A percentile compares a stretch with the other conserved stretches of the same genome.
Conservation (phyloP, 2,888 invertebrate genomes). For the Oligia fasciuncula region DNA sequence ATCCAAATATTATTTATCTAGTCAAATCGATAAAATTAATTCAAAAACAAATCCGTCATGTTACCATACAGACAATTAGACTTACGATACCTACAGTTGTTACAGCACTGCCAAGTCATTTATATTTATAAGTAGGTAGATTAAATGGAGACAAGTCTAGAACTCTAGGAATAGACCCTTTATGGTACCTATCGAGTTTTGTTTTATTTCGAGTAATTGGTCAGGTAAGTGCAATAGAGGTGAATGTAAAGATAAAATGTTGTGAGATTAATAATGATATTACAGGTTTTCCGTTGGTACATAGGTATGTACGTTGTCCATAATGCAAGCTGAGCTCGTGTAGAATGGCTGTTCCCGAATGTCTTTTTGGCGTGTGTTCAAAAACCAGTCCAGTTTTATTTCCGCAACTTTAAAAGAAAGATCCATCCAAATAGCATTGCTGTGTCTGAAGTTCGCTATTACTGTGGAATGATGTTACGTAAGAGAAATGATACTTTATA, state of each 20-base stretch:
- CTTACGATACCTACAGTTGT: slow-evolving; percentile 78
- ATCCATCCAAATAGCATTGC: slow-evolving; percentile 67
- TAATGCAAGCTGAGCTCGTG: slow-evolving; percentile 63
- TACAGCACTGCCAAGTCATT: slow-evolving; percentile 87
- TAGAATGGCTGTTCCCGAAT: slow-evolving; percentile 67
- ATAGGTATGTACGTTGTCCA: slow-evolving; percentile 57
- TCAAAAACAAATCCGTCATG: slow-evolving; percentile 59
- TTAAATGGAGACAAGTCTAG: slow-evolving; percentile 72
- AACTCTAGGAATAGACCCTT: slow-evolving; percentile 67
- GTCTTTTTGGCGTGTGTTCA: slow-evolving; percentile 76
- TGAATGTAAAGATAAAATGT: slow-evolving; percentile 35
- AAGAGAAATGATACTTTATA: slow-evolving; percentile 56
- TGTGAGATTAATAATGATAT: slow-evolving; percentile 43
- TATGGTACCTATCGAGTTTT: slow-evolving; percentile 61
- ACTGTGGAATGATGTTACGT: slow-evolving; percentile 56
- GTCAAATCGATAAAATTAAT: slow-evolving; percentile 45
- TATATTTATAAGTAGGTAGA: slow-evolving; percentile 77
- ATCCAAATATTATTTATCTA: slow-evolving; percentile 48
- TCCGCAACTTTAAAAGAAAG: slow-evolving; percentile 67
- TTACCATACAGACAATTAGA: slow-evolving; percentile 62
- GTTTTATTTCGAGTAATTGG: slow-evolving; percentile 33
- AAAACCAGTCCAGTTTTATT: slow-evolving; percentile 69
- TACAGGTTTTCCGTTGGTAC: slow-evolving; percentile 42
- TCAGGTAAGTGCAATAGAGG: slow-evolving; percentile 34
- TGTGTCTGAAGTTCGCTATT: slow-evolving; percentile 61